These are phyloP conservation scores for Porites lobata DNA, from an alignment of 92 coral and sea anemone genomes.

Conservation along the genomic window DNA sequence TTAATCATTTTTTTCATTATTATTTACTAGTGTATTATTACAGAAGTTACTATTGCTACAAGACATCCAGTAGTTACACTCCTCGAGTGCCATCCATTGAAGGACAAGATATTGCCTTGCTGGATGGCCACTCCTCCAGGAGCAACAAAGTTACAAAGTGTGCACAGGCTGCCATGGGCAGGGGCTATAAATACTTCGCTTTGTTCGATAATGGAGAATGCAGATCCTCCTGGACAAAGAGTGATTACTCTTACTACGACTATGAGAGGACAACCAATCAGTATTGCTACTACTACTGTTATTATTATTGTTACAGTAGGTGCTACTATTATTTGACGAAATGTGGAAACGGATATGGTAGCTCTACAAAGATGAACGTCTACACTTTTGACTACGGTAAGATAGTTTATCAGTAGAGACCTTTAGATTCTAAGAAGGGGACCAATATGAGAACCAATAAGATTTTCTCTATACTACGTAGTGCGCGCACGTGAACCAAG, in stretches of 20 bases:
- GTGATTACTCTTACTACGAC: background rate
- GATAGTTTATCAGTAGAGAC: background rate
- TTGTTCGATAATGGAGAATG: constrained; percentile 37
- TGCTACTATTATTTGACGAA: constrained; percentile 8
- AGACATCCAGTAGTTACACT: background rate
- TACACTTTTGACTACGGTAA: background rate
- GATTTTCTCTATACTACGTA: too few species aligned
- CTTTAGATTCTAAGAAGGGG: too few species aligned
- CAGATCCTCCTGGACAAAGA: background rate
- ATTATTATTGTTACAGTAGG: background rate
- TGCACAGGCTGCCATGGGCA: constrained; percentile 57
- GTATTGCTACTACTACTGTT: constrained; percentile 21
- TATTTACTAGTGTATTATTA: background rate
- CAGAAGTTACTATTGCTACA: constrained; percentile 20
- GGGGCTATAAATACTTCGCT: constrained; percentile 60
- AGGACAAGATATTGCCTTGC: constrained; percentile 42
- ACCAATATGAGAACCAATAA: too few species aligned
- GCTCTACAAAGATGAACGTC: background rate
- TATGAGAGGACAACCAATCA: background rate
- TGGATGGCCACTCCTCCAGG: constrained; percentile 10
- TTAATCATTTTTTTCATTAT: background rate
- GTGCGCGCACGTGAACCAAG: too few species aligned
- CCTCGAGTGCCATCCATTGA: constrained; percentile 54
- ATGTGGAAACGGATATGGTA: constrained; percentile 31
- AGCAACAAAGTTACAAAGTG: constrained; percentile 27